A percentile compares a stretch with the other conserved stretches of the same genome.
These are phyloP conservation scores for Anthophora plumipes DNA, from an alignment of 2,888 invertebrate genomes.

Conservation along the genomic window DNA sequence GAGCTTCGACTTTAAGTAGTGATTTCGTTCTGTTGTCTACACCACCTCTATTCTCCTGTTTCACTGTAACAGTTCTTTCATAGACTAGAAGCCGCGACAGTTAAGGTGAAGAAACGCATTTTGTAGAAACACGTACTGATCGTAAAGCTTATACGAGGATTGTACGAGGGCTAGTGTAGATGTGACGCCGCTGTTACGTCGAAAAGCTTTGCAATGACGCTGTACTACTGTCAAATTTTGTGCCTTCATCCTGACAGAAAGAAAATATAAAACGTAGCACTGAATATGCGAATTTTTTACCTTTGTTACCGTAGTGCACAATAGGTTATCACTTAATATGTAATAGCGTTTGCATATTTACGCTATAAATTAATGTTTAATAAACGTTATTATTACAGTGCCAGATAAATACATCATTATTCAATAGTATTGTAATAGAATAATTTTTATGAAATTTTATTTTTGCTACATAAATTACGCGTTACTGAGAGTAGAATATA, in stretches of 20 bases:
- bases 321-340: background rate
- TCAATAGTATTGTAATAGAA: no score
- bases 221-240: conserved; percentile 40
- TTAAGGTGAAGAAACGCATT: conserved; percentile 52
- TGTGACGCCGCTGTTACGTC: conserved; percentile 26
- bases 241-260: background rate
- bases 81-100: conserved; percentile 21
- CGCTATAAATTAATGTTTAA: background rate
- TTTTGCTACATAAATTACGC: no score
- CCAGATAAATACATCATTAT: no score
- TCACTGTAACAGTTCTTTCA: conserved; percentile 44
- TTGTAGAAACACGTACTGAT: conserved; percentile 56
- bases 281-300: background rate
- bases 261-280: background rate
- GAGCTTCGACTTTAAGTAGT: conserved; percentile 46
- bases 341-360: background rate
- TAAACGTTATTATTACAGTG: no score
- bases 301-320: background rate
- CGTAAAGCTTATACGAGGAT: conserved; percentile 64
- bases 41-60: conserved; percentile 20
- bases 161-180: conserved; percentile 23
- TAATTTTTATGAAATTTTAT: no score
- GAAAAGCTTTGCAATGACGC: conserved; percentile 32
- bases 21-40: conserved; percentile 47
- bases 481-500: no score